phyloP scores from a whole-genome alignment of 2,797 vertebrate species.

The Rhadinocentrus ornatus region DNA sequence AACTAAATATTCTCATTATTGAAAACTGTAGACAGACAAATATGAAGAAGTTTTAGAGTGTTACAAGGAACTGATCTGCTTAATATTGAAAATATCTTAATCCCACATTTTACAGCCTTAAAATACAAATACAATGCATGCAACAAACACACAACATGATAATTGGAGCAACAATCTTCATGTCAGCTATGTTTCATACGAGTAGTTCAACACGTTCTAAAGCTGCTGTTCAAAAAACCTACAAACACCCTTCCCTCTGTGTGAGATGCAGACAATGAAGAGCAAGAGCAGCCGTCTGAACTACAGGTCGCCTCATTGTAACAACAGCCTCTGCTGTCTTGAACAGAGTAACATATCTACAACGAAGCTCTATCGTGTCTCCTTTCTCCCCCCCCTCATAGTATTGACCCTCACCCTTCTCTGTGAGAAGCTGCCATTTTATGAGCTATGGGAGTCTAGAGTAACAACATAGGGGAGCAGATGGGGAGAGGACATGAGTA shows the following conservation, averaged over 20 bases:
- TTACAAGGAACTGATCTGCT: too few relatives aligned
- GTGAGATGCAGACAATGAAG: conserved; percentile 1
- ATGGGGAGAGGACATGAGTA: conserved; percentile 1
- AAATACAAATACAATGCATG: too few relatives aligned
- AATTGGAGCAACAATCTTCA: too few relatives aligned
- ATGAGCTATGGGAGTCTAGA: conserved; percentile 65
- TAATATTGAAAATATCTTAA: too few relatives aligned
- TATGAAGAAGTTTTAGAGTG: too few relatives aligned
- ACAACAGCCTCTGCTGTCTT: conserved; percentile 38
- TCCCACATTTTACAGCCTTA: too few relatives aligned
- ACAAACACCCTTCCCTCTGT: neutral
- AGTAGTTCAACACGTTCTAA: conserved; percentile 11
- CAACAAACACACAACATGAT: too few relatives aligned
- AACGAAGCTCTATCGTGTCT: conserved; percentile 44
- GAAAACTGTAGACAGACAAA: too few relatives aligned
- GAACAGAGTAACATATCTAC: conserved; percentile 48
- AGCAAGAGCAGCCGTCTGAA: conserved; percentile 28
- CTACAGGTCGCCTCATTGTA: conserved; percentile 48
- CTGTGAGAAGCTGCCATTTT: conserved; percentile 35
- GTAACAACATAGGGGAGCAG: conserved; percentile 39
- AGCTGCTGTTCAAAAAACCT: conserved; percentile 13
- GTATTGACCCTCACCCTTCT: conserved; percentile 70
- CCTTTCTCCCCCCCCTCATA: conserved; percentile 43
- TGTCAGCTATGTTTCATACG: neutral
- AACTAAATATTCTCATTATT: neutral